Percentiles rank a stretch among this genome's conserved stretches.
These are phyloP conservation scores for Remorina albescens DNA, from an alignment of 2,797 vertebrate genomes.

Conservation along the genomic window DNA sequence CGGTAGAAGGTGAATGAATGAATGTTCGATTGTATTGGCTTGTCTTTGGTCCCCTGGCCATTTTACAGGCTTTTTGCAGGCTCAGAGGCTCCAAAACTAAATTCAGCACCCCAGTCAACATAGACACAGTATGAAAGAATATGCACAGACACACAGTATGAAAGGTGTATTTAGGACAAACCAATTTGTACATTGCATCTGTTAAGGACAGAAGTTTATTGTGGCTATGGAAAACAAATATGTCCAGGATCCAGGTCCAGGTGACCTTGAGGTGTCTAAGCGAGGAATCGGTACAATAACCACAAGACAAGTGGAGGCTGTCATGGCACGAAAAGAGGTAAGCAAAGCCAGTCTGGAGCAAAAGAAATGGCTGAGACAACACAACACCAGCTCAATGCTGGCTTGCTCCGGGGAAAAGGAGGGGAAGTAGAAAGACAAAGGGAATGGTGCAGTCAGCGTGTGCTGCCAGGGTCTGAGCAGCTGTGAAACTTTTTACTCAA, in stretches of 20 bases:
- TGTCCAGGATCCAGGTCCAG: slow-evolving; percentile 19
- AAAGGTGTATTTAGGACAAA: slow-evolving; percentile 10
- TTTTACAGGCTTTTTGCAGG: not conserved
- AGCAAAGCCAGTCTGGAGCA: slow-evolving; percentile 17
- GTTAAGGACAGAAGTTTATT: slow-evolving; percentile 5
- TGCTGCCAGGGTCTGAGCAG: slow-evolving; percentile 16
- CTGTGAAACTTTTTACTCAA: slow-evolving; percentile 1
- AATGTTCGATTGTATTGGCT: no score
- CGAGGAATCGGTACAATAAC: slow-evolving; percentile 30
- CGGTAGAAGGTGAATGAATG: no score
- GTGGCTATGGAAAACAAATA: slow-evolving; percentile 21
- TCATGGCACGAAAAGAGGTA: slow-evolving; percentile 17
- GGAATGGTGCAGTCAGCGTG: not conserved
- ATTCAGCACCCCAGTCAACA: slow-evolving; percentile 10
- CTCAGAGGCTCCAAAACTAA: slow-evolving; percentile 10
- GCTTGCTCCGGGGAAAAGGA: slow-evolving; percentile 21
- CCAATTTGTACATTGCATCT: slow-evolving; percentile 6
- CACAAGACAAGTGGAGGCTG: slow-evolving; percentile 27
- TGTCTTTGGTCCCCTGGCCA: not conserved
- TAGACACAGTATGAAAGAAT: slow-evolving; percentile 7
- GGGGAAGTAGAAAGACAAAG: slow-evolving; percentile 23
- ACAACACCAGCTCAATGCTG: slow-evolving; percentile 16
- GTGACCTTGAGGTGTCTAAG: slow-evolving; percentile 34
- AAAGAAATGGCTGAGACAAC: slow-evolving; percentile 24
- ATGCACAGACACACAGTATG: no score